A percentile compares a stretch with the other conserved stretches of the same genome.
Conservation (phyloP, 2,797 vertebrate species). For the Channa striata region DNA sequence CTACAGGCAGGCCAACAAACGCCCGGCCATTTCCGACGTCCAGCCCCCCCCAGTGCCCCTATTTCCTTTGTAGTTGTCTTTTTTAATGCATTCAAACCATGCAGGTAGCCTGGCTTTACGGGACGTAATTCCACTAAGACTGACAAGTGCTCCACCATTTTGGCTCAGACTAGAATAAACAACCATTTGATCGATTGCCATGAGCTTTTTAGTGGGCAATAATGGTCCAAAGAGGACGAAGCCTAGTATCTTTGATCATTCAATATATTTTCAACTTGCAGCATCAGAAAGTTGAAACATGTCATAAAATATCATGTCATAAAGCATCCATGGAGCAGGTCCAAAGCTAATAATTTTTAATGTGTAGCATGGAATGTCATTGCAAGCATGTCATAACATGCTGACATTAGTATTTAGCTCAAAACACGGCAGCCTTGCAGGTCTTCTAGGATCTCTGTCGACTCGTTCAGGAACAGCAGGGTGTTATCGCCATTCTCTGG, state of each 20-base stretch:
- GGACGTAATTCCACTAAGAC: background rate
- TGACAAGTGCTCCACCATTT: background rate
- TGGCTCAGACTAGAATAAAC: background rate
- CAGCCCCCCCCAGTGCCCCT: conserved; percentile 39
- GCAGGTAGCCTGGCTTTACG: conserved; percentile 21
- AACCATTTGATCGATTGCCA: background rate
- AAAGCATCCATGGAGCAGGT: too few species aligned
- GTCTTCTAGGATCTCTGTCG: background rate
- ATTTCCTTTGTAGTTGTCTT: background rate
- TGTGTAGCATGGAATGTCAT: too few species aligned
- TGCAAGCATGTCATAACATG: too few species aligned
- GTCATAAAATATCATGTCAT: too few species aligned
- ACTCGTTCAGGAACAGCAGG: background rate
- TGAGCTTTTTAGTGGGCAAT: background rate
- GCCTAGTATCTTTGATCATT: background rate
- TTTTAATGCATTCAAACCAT: background rate
- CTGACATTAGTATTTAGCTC: too few species aligned
- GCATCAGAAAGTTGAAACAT: background rate
- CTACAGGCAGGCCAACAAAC: conserved; percentile 73
- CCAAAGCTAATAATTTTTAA: too few species aligned
- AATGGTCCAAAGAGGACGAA: background rate
- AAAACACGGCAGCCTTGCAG: too few species aligned
- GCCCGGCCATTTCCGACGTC: conserved; percentile 76
- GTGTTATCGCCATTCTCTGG: background rate
- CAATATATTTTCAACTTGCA: background rate